A percentile compares a stretch with the other conserved stretches of the same genome.
Evolutionary conservation across 2,113 vertebrate genomes (phyloP).

Genomic region (Sebastes schlegelii): DNA sequence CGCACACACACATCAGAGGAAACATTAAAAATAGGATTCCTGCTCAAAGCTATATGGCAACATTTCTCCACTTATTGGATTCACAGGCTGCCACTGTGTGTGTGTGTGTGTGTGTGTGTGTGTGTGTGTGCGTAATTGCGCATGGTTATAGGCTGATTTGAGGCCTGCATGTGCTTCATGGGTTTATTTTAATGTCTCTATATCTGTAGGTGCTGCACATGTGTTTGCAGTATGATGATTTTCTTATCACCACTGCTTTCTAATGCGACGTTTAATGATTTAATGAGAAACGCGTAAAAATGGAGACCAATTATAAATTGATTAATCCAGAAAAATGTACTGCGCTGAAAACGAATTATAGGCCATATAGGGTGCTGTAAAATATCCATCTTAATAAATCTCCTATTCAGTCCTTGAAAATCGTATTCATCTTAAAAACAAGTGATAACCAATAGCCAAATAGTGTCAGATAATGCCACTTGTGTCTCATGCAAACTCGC

Average conservation of each 20-base stretch:
- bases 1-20: constrained; percentile 79
- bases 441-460: constrained; percentile 8
- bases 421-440: constrained; percentile 29
- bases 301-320: constrained; percentile 6
- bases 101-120: constrained; percentile 8
- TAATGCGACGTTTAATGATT: constrained; percentile 5
- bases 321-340: constrained; percentile 33
- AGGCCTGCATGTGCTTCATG: constrained; percentile 35
- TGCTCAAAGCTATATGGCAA: constrained; percentile 85
- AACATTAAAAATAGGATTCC: constrained; percentile 88
- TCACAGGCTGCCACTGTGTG: constrained; percentile 33
- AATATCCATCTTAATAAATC: constrained; percentile 33
- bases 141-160: constrained; percentile 14
- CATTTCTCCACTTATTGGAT: constrained; percentile 73
- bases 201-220: constrained; percentile 9
- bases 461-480: background rate
- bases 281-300: background rate
- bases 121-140: background rate
- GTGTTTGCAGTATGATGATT: constrained; percentile 22
- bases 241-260: constrained; percentile 12
- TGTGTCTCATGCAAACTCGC: constrained; percentile 23
- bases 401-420: constrained; percentile 34
- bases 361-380: constrained; percentile 10
- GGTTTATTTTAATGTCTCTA: constrained; percentile 15
- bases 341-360: constrained; percentile 41